Percentiles rank a stretch among this genome's conserved stretches.
Conservation (phyloP, 2,888 invertebrate genomes). For the Eurytoma adleriae region DNA sequence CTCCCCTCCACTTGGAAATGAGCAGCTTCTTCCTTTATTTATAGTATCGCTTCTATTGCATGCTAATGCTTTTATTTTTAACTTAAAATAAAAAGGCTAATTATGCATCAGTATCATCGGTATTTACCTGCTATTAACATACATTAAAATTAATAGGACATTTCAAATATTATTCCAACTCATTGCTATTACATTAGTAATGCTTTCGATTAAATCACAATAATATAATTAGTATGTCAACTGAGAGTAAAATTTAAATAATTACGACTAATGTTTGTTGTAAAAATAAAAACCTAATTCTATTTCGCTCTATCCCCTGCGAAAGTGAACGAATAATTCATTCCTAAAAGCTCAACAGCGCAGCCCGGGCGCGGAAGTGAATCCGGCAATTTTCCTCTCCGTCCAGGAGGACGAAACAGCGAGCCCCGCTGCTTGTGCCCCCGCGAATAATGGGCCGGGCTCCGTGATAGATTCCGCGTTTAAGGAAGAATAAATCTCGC, state of each 20-base stretch:
- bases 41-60: neutral
- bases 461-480: slow-evolving; percentile 65
- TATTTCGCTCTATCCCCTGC: no score
- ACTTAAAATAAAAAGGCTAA: no score
- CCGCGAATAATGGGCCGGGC: slow-evolving; percentile 57
- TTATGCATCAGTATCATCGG: no score
- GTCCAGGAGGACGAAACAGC: neutral
- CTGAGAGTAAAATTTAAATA: no score
- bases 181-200: neutral
- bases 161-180: no score
- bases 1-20: slow-evolving; percentile 28
- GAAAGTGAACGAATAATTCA: no score
- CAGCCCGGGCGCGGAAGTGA: slow-evolving; percentile 8
- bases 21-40: slow-evolving; percentile 26
- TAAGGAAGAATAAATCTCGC: slow-evolving; percentile 65
- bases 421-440: slow-evolving; percentile 16
- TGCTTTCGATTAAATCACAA: no score
- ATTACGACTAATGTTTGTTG: no score
- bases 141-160: no score
- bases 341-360: neutral
- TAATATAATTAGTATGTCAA: no score
- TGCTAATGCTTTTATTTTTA: slow-evolving; percentile 4
- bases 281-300: no score
- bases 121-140: no score
- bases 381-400: slow-evolving; percentile 19